These are phyloP conservation scores for Oceanites oceanicus DNA, from an alignment of 2,113 vertebrate genomes.

Conservation along the genomic window DNA sequence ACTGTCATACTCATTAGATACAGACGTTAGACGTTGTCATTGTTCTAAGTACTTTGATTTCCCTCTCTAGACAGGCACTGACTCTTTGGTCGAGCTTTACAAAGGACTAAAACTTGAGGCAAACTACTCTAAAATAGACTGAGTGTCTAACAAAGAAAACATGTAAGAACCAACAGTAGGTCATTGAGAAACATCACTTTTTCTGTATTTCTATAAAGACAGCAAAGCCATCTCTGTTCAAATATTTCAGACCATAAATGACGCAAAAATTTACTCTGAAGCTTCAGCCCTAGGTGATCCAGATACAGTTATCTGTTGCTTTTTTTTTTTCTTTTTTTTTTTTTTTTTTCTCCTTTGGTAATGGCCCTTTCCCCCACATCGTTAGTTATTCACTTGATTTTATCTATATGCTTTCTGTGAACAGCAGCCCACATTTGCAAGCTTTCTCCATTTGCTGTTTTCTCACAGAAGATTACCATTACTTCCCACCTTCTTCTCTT, in stretches of 20 bases:
- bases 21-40: neutral
- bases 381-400: neutral
- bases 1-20: neutral
- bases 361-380: neutral
- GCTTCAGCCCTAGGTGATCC: neutral
- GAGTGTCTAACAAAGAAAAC: neutral
- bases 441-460: neutral
- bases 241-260: neutral
- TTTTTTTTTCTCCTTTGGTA: neutral
- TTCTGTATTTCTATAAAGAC: neutral
- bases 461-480: neutral
- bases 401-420: neutral
- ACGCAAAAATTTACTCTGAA: neutral
- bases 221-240: neutral
- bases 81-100: neutral
- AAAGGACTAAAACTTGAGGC: neutral
- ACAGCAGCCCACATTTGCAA: neutral
- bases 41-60: neutral
- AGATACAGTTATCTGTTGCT: neutral
- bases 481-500: neutral
- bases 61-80: neutral
- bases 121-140: neutral
- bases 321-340: accelerated
- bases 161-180: neutral
- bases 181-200: neutral